A percentile compares a stretch with the other conserved stretches of the same genome.
These are phyloP conservation scores for Synodontis membranacea DNA, from an alignment of 2,113 vertebrate species.

Conservation along the genomic window DNA sequence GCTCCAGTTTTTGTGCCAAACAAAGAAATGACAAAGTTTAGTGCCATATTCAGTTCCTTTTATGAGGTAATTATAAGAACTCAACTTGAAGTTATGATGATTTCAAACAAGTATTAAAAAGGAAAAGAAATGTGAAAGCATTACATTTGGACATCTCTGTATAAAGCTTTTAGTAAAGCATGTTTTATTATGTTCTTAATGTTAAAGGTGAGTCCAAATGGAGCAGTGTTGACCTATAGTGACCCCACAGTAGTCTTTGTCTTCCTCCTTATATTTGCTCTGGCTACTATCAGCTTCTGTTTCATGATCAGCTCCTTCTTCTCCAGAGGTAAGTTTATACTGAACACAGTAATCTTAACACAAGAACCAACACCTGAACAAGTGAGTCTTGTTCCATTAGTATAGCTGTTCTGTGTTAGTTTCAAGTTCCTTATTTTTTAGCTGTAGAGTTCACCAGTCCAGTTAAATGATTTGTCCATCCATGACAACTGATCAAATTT, in stretches of 20 bases:
- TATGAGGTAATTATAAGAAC: not conserved
- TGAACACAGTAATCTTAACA: not conserved
- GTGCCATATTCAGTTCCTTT: not conserved
- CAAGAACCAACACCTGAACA: not conserved
- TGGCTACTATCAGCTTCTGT: constrained; percentile 93
- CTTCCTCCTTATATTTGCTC: constrained; percentile 83
- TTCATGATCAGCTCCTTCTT: constrained; percentile 99
- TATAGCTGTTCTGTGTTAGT: not conserved
- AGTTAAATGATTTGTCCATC: not conserved
- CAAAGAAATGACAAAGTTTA: not conserved
- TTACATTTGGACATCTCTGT: not conserved
- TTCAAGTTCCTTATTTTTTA: not conserved
- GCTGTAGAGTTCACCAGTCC: not conserved
- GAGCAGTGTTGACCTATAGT: constrained; percentile 87
- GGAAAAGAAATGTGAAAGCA: not conserved
- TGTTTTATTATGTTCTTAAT: not conserved
- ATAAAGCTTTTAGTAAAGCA: not conserved
- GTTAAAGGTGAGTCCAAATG: constrained; percentile 82
- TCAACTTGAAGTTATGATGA: not conserved
- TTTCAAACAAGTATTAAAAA: not conserved
- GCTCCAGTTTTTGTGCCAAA: not conserved
- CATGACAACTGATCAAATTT: not conserved
- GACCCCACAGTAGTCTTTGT: constrained; percentile 89
- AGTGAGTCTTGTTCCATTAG: not conserved
- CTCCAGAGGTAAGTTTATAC: constrained; percentile 79